Evolutionary conservation across 2,797 vertebrate species (phyloP), one percentile per base, ranked within the genome.

Genomic region (Acanthiza pusilla): DNA sequence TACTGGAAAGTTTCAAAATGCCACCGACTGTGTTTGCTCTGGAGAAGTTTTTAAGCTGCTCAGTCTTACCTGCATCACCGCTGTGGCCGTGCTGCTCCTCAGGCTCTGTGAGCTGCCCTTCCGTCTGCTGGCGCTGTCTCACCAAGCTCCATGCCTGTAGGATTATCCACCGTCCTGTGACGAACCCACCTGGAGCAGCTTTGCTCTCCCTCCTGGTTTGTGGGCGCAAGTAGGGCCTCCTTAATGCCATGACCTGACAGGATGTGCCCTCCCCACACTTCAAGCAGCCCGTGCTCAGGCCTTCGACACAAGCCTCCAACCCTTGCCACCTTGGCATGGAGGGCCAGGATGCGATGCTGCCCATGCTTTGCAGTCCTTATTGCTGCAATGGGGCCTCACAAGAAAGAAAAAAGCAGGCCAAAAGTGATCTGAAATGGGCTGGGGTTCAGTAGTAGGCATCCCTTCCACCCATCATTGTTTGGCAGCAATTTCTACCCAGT

Each of bases 341-440:
- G 25, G 21, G 65, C 20, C 26, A 68, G 71, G 55, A 54, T 29
- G 26, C 27, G 57, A 87, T 25, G 55, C 38, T 14, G 27, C 51
- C 47, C 19, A 6, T 13, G 38, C 30, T 75, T 50, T 63, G 38
- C 55, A 43, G 78, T 45, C 7, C 0, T 65, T 81, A 55, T 20
- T 78, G 32, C 43, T 5, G 1, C 54, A 53, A 90, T 40, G 13
- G 32, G 17, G 34, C n/a, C 55, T 51, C 53, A 57, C 7, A 66
- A 84, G 40, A 78, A 66, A 94, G 77, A 47, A 72, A 74, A 87
- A 30, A 85, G 65, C 30, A 27, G 47, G 58, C 19, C 5, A 20
- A 81, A 91, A 96, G 81, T n/a, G 81, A 94, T 87, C 89, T 83
- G 91, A 92, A 93, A 80, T 29, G 47, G 65, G 60, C 47, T 89